Evolutionary conservation across 2,113 vertebrate species (phyloP), one percentile per base, ranked within the genome.

Genomic region (Polyodon spathula): DNA sequence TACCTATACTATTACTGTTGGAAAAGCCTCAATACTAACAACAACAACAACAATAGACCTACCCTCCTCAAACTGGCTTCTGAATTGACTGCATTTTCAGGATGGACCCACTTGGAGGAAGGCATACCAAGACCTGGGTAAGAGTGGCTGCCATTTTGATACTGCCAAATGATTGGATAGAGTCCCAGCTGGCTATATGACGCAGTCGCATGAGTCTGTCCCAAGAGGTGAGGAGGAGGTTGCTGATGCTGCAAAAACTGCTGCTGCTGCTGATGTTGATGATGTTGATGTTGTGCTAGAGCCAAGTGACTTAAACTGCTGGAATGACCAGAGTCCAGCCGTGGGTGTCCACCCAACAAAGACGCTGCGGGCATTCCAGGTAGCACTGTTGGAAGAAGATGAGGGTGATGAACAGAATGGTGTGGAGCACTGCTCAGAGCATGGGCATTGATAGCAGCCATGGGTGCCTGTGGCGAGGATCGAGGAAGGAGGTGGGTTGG

Each of bases 111-210:
- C 73, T 98, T 98, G 63, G 93, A 89, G 37, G 90, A 79, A 14
- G 89, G 81, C 63, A 97, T 76, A 78, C 88, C 86, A 37, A 97
- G 90, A 69, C 91, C 91, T 64, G 94, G 86, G 83, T 95, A 97
- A 61, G 90, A 72, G 72, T 91, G 92, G 58, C 92, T 92, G 73
- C 93, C 94, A 2, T 97, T 98, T 73, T 93, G 93, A 77, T 99
- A 98, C 82, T 93, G 96, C 96, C 96, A 99, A 74, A 99, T 91
- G 81, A 99, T 93, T 71, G 95, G 96, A 81, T 98, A 99, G 69
- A 99, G 88, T 69, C 94, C 90, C 61, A 99, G 84, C 60, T 94
- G 90, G 86, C 89, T 92, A 82, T 89, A 93, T 38, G 88, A 82
- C 76, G 91, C 84, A 65, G 89, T 84, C 61, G 89, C 78, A 75